phyloP scores from a whole-genome alignment of 2,113 vertebrate genomes.

The Struthidea cinerea region DNA sequence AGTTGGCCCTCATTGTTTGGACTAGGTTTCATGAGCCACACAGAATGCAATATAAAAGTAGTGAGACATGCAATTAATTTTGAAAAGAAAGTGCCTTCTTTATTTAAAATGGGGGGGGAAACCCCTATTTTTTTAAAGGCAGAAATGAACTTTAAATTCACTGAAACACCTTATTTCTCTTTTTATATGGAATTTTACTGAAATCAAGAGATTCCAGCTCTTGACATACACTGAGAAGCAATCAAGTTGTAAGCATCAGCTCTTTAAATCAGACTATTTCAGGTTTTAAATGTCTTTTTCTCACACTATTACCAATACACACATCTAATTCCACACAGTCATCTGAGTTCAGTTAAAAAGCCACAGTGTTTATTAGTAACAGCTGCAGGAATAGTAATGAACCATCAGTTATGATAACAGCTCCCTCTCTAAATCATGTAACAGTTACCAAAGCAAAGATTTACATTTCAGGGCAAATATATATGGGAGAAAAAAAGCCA shows the following conservation, averaged over 20 bases:
- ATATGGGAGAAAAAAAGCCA: neutral
- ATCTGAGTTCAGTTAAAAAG: neutral
- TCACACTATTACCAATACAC: neutral
- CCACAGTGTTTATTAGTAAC: neutral
- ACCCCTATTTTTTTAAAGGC: neutral
- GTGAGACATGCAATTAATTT: neutral
- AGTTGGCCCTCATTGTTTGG: neutral
- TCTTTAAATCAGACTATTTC: neutral
- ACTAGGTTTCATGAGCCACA: neutral
- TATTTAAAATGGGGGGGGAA: neutral
- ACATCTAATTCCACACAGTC: neutral
- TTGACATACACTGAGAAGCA: neutral
- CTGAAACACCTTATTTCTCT: neutral
- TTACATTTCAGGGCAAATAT: neutral
- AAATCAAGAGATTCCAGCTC: neutral
- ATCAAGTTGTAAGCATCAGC: neutral
- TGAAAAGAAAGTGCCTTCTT: neutral
- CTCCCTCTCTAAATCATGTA: neutral
- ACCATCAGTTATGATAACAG: accelerated
- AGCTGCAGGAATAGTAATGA: neutral
- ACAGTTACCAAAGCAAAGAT: neutral
- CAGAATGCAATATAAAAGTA: neutral
- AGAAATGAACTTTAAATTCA: neutral
- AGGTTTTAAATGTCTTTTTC: neutral
- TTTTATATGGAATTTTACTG: neutral